Base-by-base conservation (phyloP, 2,888 invertebrate species). In the Agrilus cyanescens region DNA sequence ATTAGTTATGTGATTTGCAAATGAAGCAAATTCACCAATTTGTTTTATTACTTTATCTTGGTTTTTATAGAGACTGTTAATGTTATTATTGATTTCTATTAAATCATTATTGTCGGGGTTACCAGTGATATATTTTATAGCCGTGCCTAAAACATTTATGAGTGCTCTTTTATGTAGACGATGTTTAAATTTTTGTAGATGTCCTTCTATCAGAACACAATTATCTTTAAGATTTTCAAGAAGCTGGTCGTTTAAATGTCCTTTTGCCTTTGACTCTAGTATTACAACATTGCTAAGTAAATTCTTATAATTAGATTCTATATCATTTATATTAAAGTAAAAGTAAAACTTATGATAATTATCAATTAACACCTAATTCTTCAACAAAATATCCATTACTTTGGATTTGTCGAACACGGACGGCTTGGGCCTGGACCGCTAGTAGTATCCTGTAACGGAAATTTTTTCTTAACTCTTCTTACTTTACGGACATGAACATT, bases 271-370 rank as follows among this genome's bases (percentile, higher is more conserved):
- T n/a, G 30, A 16, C 37, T 51, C 46, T 43, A 50, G 37, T 12
- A 50, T 37, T 38, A 37, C 37, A 12, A 37, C 40, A 32, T 47
- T 50, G 13, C 43, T 38, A 35, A 48, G 37, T 32, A 51, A 14
- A 14, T 43, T 38, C 35, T 38, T 41, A 37, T 46, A 50, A 37
- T 44, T 49, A 31, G 44, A 15, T 30, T 45, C 46, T 46, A 49
- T 40, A 16, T 45, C 33, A 20, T 37, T 51, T 14, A 52, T 40
- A 30, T 51, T 52, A 46, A 50, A 49, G 35, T 51, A 51, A 42
- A 51, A 52, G 44, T 52, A 51, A 37, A 50, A 50, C 16, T 53
- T 49, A 40, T 50, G 53, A 38, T 46, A 53, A 38, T 52, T 48
- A 18, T 37, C 37, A 25, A 44, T 41, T 53, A 12, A 34, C 25